A percentile compares a stretch with the other conserved stretches of the same genome.
Evolutionary conservation across 2,797 vertebrate species (phyloP).

Genomic region (Diplodus sargus): DNA sequence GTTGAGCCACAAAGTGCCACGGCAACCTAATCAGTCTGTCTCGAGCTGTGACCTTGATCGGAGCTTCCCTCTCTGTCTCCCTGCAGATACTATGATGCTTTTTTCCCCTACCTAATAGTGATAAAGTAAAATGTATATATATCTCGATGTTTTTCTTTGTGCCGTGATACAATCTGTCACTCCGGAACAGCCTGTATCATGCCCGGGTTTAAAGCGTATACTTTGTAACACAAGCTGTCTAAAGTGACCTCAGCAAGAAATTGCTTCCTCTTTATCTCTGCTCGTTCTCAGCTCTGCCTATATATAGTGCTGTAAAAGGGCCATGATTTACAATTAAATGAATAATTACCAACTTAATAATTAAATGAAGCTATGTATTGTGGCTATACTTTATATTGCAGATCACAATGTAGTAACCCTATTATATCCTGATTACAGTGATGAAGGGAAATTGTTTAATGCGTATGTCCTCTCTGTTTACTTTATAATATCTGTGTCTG

Average conservation of each 20-base stretch:
- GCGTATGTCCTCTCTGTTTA: conserved; percentile 8
- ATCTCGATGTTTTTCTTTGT: conserved; percentile 27
- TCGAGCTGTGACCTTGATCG: conserved; percentile 67
- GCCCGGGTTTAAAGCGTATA: conserved; percentile 33
- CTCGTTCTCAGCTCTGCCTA: conserved; percentile 9
- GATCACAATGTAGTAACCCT: neutral
- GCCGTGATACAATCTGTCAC: conserved; percentile 40
- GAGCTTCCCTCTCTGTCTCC: conserved; percentile 24
- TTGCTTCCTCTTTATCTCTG: neutral
- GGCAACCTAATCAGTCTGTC: conserved; percentile 55
- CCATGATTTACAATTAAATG: conserved; percentile 15
- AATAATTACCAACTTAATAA: neutral
- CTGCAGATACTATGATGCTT: conserved; percentile 13
- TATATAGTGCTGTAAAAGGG: neutral
- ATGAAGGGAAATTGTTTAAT: neutral
- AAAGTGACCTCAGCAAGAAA: conserved; percentile 38
- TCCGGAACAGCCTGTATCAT: conserved; percentile 46
- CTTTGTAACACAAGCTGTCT: conserved; percentile 37
- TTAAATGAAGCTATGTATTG: neutral
- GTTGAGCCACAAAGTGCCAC: conserved; percentile 58
- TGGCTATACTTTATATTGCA: conserved; percentile 4
- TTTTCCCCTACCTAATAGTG: conserved; percentile 13
- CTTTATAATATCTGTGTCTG: conserved; percentile 20
- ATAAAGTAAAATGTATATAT: conserved; percentile 40
- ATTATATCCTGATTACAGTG: conserved; percentile 2